A percentile compares a stretch with the other conserved stretches of the same genome.
These are phyloP conservation scores for Cheilosia grossa DNA, from an alignment of 2,888 invertebrate genomes.

Conservation along the genomic window DNA sequence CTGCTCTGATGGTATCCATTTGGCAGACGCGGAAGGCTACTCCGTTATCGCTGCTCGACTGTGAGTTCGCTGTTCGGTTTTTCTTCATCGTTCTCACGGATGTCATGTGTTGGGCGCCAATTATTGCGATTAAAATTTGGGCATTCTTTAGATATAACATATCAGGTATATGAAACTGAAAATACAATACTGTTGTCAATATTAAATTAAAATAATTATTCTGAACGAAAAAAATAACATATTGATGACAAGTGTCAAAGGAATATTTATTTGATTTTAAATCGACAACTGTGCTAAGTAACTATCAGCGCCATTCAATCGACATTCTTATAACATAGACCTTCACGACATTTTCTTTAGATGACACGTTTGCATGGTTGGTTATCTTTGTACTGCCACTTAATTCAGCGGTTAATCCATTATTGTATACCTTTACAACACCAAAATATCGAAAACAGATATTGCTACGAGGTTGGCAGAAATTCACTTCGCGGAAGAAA, in stretches of 20 bases:
- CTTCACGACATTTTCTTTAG: conserved; percentile 79
- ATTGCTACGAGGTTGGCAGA: conserved; percentile 82
- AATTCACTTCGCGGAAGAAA: conserved; percentile 81
- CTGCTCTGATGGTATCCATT: conserved; percentile 86
- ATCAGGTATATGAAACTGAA: conserved; percentile 83
- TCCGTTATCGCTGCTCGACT: conserved; percentile 85
- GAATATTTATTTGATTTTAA: no score
- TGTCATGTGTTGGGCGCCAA: conserved; percentile 89
- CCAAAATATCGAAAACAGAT: conserved; percentile 86
- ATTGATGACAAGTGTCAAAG: no score
- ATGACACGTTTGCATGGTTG: conserved; percentile 87
- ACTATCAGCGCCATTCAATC: background rate
- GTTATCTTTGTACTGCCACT: conserved; percentile 88
- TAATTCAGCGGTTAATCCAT: conserved; percentile 87
- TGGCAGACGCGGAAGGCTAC: conserved; percentile 86
- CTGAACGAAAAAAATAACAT: no score
- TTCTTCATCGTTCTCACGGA: conserved; percentile 89
- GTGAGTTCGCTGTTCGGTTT: conserved; percentile 87
- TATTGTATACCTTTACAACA: conserved; percentile 88
- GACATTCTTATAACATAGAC: background rate
- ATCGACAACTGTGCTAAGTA: background rate
- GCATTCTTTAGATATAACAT: conserved; percentile 85
- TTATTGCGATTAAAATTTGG: conserved; percentile 86
- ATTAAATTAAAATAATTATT: no score
- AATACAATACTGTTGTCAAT: background rate